phyloP scores from a whole-genome alignment of 1,140 invertebrate genomes.

The Rhopalosiphum padi region DNA sequence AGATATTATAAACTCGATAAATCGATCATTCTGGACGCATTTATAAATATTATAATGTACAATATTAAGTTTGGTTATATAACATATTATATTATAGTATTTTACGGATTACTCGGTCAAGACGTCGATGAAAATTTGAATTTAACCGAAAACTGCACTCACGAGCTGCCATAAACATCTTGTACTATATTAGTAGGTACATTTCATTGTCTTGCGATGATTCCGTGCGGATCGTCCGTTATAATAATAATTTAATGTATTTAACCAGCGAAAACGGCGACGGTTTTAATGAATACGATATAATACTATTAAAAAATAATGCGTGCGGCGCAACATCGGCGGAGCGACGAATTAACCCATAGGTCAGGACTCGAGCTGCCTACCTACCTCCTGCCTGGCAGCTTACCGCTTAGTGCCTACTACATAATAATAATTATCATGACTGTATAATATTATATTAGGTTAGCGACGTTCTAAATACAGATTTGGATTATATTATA shows the following conservation, averaged over 20 bases:
- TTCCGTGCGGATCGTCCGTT: neutral
- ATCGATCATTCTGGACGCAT: neutral
- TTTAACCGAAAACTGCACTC: neutral
- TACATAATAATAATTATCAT: constrained; percentile 13
- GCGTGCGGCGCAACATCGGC: neutral
- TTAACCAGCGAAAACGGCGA: neutral
- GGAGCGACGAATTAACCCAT: neutral
- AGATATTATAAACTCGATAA: neutral
- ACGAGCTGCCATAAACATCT: neutral
- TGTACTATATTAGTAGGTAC: too few relatives aligned
- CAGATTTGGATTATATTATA: constrained; percentile 15
- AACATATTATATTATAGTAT: neutral
- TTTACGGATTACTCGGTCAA: neutral
- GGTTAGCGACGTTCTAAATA: constrained; percentile 14
- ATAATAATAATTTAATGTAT: neutral
- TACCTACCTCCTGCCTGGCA: neutral
- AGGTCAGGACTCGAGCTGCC: neutral
- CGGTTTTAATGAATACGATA: neutral
- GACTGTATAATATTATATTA: neutral
- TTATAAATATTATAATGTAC: too few relatives aligned
- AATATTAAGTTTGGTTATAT: neutral
- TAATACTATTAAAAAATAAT: neutral
- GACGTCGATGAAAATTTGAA: neutral
- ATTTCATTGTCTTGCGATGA: neutral
- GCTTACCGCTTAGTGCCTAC: neutral